These are phyloP conservation scores for Myotis findleyi DNA, from an alignment of 2,797 vertebrate genomes.

Conservation along the genomic window DNA sequence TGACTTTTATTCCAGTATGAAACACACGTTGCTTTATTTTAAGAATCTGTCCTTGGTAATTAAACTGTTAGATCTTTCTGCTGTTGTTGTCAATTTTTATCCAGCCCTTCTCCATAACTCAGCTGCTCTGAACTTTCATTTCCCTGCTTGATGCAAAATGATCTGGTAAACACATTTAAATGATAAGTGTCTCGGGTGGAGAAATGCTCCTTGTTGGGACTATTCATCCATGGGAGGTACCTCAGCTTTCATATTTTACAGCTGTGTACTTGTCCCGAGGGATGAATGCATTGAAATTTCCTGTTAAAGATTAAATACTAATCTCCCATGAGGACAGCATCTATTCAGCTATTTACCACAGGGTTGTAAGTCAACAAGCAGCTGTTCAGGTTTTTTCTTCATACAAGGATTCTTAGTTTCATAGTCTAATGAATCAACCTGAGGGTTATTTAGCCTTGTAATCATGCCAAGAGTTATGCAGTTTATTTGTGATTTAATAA, in stretches of 20 bases:
- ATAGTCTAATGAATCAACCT: conserved; percentile 52
- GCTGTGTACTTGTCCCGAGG: conserved; percentile 15
- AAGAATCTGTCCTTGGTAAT: conserved; percentile 20
- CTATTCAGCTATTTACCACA: conserved; percentile 70
- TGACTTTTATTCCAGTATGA: not conserved
- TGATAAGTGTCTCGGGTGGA: conserved; percentile 47
- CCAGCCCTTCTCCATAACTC: not conserved
- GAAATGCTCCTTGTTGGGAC: conserved; percentile 24
- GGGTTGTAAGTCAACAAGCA: conserved; percentile 66
- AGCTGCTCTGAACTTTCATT: conserved; percentile 52
- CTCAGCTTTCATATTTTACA: conserved; percentile 61
- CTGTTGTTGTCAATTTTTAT: conserved; percentile 10
- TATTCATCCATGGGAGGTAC: conserved; percentile 22
- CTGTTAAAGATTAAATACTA: conserved; percentile 70
- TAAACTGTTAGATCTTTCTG: conserved; percentile 43
- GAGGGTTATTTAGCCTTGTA: conserved; percentile 32
- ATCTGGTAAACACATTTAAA: conserved; percentile 62
- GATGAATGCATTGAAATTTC: conserved; percentile 51
- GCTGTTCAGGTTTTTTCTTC: conserved; percentile 51
- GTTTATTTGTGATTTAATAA: conserved; percentile 42
- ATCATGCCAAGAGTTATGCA: conserved; percentile 31
- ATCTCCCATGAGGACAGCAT: conserved; percentile 46
- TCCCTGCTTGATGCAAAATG: not conserved
- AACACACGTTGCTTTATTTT: not conserved
- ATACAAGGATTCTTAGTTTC: conserved; percentile 45